phyloP scores from a whole-genome alignment of 35 echinoderm and acorn worm genomes.

The Eucidaris tribuloides region DNA sequence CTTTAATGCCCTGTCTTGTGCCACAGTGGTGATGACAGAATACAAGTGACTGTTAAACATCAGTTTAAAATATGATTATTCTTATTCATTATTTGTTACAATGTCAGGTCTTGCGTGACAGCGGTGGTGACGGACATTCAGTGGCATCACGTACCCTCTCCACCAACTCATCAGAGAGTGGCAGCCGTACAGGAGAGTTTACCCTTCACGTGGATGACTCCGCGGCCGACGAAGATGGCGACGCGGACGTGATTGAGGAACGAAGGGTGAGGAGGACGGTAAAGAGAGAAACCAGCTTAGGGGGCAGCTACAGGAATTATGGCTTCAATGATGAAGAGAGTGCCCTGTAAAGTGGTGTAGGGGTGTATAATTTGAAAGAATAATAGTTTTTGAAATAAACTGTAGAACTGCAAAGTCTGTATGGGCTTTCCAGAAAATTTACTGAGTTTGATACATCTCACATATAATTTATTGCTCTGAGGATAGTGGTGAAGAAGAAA shows the following conservation, averaged over 20 bases:
- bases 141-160: conserved; percentile 37
- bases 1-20: too few species aligned
- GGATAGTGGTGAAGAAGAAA: too few species aligned
- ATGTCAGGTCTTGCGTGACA: conserved; percentile 20
- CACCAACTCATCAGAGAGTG: conserved; percentile 32
- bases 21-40: too few species aligned
- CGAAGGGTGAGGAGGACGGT: conserved; percentile 15
- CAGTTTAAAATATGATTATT: too few species aligned
- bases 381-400: too few species aligned
- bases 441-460: too few species aligned
- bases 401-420: too few species aligned
- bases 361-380: too few species aligned
- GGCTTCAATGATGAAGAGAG: conserved; percentile 13
- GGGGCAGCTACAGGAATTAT: not conserved
- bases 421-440: too few species aligned
- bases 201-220: conserved; percentile 22
- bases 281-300: conserved; percentile 11
- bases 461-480: too few species aligned
- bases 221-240: conserved; percentile 7
- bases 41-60: too few species aligned
- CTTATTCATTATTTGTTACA: too few species aligned
- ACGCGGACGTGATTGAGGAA: conserved; percentile 36
- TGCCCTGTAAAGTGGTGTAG: not conserved
- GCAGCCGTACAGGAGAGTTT: conserved; percentile 12
- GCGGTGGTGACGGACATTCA: conserved; percentile 32